Base-by-base conservation (phyloP, 37 sponge, comb jelly and placozoan species). In the Geodia barretti region DNA sequence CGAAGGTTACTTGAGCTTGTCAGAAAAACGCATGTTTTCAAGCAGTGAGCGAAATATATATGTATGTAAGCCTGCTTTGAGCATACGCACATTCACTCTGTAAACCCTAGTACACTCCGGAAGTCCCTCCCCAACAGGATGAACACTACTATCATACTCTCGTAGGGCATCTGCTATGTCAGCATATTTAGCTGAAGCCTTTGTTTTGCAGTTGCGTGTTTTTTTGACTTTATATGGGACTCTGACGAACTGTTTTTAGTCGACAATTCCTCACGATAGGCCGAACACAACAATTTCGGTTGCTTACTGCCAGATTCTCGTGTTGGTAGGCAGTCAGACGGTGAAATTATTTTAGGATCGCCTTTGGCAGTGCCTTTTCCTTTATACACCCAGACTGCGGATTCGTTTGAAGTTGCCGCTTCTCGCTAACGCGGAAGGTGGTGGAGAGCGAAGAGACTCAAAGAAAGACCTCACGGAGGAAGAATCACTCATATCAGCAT, bases 61-160 rank as follows among this genome's bases (percentile, higher is more conserved):
- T 58, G 74, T 66, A 39, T 75, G 74, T 25, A 83, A 33, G 65
- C 83, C 83, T 37, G 83, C 83, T 41, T 74, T 83, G 19, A 83
- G 65, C 1, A 83, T 29, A 23, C 73, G 35, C 31, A 83, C 83
- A 60, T 83, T 73, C 24, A 83, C 66, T 64, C 68, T 70, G 35
- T 64, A 83, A 7, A 83, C 83, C 20, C 75, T 41, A 39, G 65
- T 61, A 8, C 75, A 73, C 5, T 74, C 83, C 29, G 83, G 75
- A 65, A 83, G 31, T 5, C 41, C 60, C 47, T 74, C 75, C 2
- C 83, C 83, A 28, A 7, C 67, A 28, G 75, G 83, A 63, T 86
- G 75, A 59, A 47, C 37, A 59, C 21, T 42, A 14, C 71, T 29
- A 39, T 79, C 79, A 40, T 68, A 79, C 2, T 41, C 39, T n/a